These are phyloP conservation scores for Sinhomidia bicolor DNA, from an alignment of 2,888 invertebrate genomes.

Conservation along the genomic window DNA sequence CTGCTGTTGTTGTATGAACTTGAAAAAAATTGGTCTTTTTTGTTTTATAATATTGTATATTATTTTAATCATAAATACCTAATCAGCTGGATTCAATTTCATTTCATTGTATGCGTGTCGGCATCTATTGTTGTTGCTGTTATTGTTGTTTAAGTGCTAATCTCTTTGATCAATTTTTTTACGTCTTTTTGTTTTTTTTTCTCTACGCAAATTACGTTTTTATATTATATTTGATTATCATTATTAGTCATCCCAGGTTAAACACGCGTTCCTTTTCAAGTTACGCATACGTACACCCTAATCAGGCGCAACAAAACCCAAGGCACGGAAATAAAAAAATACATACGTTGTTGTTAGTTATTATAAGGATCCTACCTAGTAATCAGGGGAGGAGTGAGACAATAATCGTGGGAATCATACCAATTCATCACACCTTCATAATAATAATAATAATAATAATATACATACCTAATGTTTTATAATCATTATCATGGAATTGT, in stretches of 20 bases:
- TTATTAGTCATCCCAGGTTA: conserved; percentile 16
- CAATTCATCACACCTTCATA: conserved; percentile 65
- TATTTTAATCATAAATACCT: too few species aligned
- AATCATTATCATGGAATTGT: too few species aligned
- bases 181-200: not conserved
- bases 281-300: conserved; percentile 45
- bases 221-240: conserved; percentile 39
- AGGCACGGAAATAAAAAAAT: conserved; percentile 62
- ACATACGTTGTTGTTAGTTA: conserved; percentile 65
- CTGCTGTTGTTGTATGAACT: too few species aligned
- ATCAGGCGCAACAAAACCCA: conserved; percentile 48
- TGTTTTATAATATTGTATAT: not conserved
- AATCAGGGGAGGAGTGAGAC: conserved; percentile 74
- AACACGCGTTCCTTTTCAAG: conserved; percentile 49
- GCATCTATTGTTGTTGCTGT: not conserved
- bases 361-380: conserved; percentile 63
- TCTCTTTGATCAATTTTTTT: not conserved
- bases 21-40: not conserved
- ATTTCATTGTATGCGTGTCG: not conserved
- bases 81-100: not conserved
- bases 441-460: too few species aligned
- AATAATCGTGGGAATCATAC: conserved; percentile 71
- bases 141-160: not conserved
- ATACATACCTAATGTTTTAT: too few species aligned
- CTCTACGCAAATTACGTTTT: not conserved